Conservation (phyloP, 2,797 vertebrate species). For the Moxostoma hubbsi region DNA sequence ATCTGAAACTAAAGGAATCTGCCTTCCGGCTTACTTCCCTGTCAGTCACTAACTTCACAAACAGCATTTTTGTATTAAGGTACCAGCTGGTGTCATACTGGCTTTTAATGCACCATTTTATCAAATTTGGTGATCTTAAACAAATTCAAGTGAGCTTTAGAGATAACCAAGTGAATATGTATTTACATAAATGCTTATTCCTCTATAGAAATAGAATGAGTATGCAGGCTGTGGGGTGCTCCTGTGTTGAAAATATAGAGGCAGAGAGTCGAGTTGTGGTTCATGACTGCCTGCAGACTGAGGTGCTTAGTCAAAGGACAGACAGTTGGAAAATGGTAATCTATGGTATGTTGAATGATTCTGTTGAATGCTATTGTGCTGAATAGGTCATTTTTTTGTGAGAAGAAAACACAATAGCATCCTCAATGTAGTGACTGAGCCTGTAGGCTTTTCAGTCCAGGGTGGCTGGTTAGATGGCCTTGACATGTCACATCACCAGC, state of each 20-base stretch:
- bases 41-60: no score
- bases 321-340: background rate
- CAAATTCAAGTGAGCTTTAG: no score
- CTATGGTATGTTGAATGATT: background rate
- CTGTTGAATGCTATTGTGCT: background rate
- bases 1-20: no score
- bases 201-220: no score
- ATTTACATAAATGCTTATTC: no score
- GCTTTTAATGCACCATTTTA: no score
- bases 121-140: no score
- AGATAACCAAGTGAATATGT: no score
- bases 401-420: background rate
- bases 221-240: background rate
- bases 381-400: background rate
- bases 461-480: conserved; percentile 2
- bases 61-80: no score
- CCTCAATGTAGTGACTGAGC: background rate
- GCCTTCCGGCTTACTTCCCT: no score
- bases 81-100: no score
- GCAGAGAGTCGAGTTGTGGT: background rate
- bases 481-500: background rate
- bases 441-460: background rate
- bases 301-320: background rate
- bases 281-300: background rate
- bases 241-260: background rate